These are phyloP conservation scores for Drosophila kurseongensis DNA, from an alignment of 1,140 invertebrate species.

Conservation along the genomic window DNA sequence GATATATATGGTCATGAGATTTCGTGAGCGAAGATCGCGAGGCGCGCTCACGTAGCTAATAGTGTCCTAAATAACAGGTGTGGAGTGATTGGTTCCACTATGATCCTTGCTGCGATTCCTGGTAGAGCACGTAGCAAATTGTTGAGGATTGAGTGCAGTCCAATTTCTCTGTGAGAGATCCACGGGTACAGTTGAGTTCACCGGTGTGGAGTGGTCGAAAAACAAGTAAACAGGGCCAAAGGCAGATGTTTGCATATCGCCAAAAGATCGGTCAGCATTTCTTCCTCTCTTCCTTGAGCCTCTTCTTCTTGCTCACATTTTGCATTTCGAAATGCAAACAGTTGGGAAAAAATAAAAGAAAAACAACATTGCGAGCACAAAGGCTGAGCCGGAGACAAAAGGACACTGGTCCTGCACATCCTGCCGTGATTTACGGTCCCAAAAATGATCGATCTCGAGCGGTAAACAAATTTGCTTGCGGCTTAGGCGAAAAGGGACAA, in stretches of 20 bases:
- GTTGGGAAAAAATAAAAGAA: conserved; percentile 23
- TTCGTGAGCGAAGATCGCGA: conserved; percentile 26
- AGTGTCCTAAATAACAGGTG: conserved; percentile 76
- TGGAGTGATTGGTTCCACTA: conserved; percentile 70
- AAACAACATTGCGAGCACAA: conserved; percentile 60
- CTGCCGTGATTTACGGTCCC: conserved; percentile 68
- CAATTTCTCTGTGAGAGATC: neutral
- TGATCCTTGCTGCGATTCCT: conserved; percentile 37
- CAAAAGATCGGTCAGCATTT: conserved; percentile 63
- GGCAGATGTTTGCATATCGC: conserved; percentile 77
- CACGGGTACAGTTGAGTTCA: conserved; percentile 26
- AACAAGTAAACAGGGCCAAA: conserved; percentile 36
- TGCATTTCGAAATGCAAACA: conserved; percentile 75
- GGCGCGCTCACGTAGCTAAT: conserved; percentile 57
- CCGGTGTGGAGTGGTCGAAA: conserved; percentile 15
- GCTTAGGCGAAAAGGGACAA: conserved; percentile 57
- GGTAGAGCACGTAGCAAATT: conserved; percentile 67
- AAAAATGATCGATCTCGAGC: conserved; percentile 67
- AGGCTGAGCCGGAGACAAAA: conserved; percentile 47
- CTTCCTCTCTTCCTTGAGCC: conserved; percentile 12
- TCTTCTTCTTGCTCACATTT: conserved; percentile 49
- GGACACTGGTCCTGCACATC: conserved; percentile 59
- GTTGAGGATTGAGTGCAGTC: conserved; percentile 35
- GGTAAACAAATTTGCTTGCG: conserved; percentile 66
- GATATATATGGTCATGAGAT: conserved; percentile 3